Evolutionary conservation across 1,140 invertebrate genomes (phyloP).

Genomic region (Laupala kohalensis): DNA sequence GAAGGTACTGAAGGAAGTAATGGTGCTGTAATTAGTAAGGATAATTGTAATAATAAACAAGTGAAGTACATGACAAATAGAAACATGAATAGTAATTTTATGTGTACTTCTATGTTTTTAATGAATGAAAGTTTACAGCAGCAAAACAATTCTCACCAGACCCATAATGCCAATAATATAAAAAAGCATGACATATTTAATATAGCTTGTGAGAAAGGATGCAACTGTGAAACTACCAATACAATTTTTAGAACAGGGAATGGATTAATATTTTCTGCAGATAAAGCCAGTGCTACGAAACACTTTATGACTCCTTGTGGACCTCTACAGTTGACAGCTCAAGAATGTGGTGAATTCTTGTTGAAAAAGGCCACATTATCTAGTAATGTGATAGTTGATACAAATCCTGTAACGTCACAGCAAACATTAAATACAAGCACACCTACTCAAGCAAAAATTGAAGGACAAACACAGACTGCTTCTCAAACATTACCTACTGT

Average conservation of each 20-base stretch:
- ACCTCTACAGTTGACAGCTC: constrained; percentile 52
- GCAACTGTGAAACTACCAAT: constrained; percentile 16
- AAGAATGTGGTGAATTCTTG: constrained; percentile 52
- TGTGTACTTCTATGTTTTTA: constrained; percentile 16
- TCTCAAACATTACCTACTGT: neutral
- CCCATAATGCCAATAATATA: constrained; percentile 4
- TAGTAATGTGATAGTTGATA: neutral
- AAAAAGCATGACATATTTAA: constrained; percentile 12
- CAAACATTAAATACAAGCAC: neutral
- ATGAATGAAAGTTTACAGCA: constrained; percentile 17
- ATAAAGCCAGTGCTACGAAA: constrained; percentile 20
- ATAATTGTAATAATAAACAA: neutral
- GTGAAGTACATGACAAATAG: constrained; percentile 6
- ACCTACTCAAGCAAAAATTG: constrained; percentile 2
- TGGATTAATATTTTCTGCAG: constrained; percentile 10
- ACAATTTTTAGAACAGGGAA: constrained; percentile 12
- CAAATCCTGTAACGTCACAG: neutral
- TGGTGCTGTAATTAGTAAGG: neutral
- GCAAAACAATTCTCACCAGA: constrained; percentile 9
- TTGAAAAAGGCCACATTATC: constrained; percentile 10
- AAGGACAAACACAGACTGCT: neutral
- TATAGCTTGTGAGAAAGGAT: constrained; percentile 14
- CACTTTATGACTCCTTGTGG: constrained; percentile 51
- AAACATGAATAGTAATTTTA: constrained; percentile 15
- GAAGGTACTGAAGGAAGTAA: neutral